Conservation (phyloP, 2,888 invertebrate species). For the Lagria hirta region DNA sequence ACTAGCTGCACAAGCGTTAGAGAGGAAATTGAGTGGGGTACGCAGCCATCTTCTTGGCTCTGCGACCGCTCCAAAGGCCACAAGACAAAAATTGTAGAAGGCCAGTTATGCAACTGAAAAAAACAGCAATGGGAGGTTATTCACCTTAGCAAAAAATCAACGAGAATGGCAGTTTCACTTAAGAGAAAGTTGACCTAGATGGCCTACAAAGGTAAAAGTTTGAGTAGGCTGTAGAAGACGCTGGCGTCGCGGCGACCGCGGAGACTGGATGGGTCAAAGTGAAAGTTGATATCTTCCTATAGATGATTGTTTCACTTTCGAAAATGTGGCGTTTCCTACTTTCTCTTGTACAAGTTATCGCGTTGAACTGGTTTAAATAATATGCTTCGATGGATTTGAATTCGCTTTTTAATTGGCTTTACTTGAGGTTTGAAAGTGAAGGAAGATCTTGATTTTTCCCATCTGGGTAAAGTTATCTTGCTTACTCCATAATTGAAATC, state of each 20-base stretch:
- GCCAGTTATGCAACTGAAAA: constrained; percentile 52
- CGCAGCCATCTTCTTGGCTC: constrained; percentile 38
- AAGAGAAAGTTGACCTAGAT: constrained; percentile 56
- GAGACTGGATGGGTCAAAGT: constrained; percentile 20
- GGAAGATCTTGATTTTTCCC: too few relatives aligned
- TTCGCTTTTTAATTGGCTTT: constrained; percentile 19
- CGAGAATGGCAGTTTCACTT: constrained; percentile 55
- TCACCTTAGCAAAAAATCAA: constrained; percentile 53
- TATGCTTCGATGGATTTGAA: constrained; percentile 18
- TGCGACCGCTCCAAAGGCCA: constrained; percentile 18
- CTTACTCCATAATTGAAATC: constrained; percentile 24
- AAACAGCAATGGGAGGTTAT: constrained; percentile 51
- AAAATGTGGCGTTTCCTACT: constrained; percentile 46
- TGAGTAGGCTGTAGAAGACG: constrained; percentile 6
- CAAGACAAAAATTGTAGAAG: constrained; percentile 47
- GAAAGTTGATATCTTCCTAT: constrained; percentile 32
- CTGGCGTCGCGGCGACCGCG: constrained; percentile 8
- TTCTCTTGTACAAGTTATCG: constrained; percentile 40
- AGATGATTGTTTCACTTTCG: constrained; percentile 47
- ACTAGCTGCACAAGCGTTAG: constrained; percentile 40
- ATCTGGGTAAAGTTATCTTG: constrained; percentile 5
- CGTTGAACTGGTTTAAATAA: constrained; percentile 13
- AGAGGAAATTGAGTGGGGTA: constrained; percentile 40
- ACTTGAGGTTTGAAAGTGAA: constrained; percentile 18
- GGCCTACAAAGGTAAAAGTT: constrained; percentile 29